Conservation (phyloP, 2,797 vertebrate genomes). For the Linurgus olivaceus region DNA sequence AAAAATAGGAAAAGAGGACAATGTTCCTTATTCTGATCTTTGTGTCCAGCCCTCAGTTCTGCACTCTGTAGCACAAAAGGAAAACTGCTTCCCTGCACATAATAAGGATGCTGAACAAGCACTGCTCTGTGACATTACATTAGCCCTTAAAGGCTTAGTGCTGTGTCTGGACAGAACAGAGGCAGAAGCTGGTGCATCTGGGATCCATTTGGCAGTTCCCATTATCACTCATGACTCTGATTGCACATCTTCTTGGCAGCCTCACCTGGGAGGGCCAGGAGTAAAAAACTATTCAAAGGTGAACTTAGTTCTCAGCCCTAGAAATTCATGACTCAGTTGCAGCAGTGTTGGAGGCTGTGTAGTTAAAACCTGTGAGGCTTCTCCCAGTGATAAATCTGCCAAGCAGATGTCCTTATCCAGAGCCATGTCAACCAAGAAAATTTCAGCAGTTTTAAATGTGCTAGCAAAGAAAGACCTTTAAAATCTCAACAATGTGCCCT, state of each 20-base stretch:
- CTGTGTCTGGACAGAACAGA: neutral
- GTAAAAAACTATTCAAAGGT: neutral
- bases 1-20: neutral
- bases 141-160: neutral
- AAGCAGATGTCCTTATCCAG: neutral
- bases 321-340: neutral
- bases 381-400: neutral
- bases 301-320: neutral
- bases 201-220: neutral
- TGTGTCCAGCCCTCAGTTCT: neutral
- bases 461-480: neutral
- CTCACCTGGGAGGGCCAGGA: neutral
- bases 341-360: neutral
- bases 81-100: neutral
- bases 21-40: neutral
- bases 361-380: neutral
- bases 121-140: neutral
- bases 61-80: neutral
- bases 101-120: neutral
- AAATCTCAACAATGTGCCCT: neutral
- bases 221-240: neutral
- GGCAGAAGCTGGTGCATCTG: neutral
- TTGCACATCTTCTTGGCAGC: neutral
- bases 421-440: neutral
- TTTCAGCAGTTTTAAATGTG: neutral